Conservation (phyloP, 1,140 invertebrate species). For the Neodiprion pinetum region DNA sequence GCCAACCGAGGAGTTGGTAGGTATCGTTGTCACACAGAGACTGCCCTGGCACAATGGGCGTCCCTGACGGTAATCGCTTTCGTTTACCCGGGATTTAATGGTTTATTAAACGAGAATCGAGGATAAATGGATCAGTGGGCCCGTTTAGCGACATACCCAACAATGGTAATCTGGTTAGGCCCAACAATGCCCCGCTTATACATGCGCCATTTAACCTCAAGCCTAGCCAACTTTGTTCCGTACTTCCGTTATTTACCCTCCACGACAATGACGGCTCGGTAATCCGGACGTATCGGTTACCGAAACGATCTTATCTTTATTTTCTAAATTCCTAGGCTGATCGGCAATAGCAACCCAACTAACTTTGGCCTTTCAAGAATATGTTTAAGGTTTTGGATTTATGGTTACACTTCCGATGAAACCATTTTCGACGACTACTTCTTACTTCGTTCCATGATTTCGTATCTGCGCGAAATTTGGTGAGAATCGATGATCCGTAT, state of each 20-base stretch:
- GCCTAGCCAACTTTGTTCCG: too few relatives aligned
- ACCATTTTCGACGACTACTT: too few relatives aligned
- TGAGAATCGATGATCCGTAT: too few relatives aligned
- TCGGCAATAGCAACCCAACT: too few relatives aligned
- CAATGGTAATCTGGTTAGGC: constrained; percentile 1
- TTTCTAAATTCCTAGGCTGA: too few relatives aligned
- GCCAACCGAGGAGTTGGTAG: constrained; percentile 16
- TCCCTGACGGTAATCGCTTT: constrained; percentile 16
- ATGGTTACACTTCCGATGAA: background rate
- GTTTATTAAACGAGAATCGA: constrained; percentile 13
- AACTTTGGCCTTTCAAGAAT: too few relatives aligned
- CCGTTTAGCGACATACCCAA: background rate
- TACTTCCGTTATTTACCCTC: too few relatives aligned
- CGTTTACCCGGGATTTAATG: constrained; percentile 16
- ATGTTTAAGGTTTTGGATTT: background rate
- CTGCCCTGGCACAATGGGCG: constrained; percentile 18
- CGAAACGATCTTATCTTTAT: too few relatives aligned
- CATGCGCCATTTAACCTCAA: background rate
- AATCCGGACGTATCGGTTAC: too few relatives aligned
- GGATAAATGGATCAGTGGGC: background rate
- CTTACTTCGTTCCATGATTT: too few relatives aligned
- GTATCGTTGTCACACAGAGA: constrained; percentile 28
- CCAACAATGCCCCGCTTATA: constrained; percentile 5
- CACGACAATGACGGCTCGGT: too few relatives aligned
- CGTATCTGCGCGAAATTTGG: too few relatives aligned